Conservation (phyloP, 2,797 vertebrate species). For the Choloepus didactylus region DNA sequence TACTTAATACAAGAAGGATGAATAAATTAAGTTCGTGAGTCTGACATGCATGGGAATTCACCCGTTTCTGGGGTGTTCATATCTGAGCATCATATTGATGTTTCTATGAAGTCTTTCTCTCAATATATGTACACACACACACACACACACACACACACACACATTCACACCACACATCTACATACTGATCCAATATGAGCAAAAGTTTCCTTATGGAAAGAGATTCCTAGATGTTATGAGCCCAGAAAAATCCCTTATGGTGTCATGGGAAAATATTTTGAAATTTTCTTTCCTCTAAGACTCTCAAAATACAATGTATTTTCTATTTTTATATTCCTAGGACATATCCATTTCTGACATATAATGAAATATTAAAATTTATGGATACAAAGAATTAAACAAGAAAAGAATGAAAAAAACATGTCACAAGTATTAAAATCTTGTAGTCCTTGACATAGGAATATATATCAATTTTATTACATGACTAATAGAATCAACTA, state of each 20-base stretch:
- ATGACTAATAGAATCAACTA: background rate
- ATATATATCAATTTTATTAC: background rate
- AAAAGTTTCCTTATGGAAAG: background rate
- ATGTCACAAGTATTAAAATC: background rate
- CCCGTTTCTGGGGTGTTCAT: background rate
- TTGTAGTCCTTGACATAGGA: background rate
- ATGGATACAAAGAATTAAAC: background rate
- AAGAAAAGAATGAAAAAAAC: background rate
- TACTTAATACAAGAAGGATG: background rate
- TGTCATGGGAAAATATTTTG: background rate
- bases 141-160: background rate
- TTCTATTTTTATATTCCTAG: background rate
- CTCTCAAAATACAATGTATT: background rate
- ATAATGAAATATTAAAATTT: background rate
- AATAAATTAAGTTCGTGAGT: background rate
- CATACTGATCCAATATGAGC: background rate
- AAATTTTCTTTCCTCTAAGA: constrained; percentile 1
- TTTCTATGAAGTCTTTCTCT: background rate
- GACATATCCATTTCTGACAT: background rate
- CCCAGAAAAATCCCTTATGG: background rate
- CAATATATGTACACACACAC: background rate
- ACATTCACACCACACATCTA: no score
- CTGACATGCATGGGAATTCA: background rate
- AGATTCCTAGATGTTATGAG: background rate
- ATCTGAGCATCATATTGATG: background rate